These are phyloP conservation scores for Catostylus mosaicus DNA, from an alignment of 30 jellyfish, hydroid and myxozoan genomes.

Conservation along the genomic window DNA sequence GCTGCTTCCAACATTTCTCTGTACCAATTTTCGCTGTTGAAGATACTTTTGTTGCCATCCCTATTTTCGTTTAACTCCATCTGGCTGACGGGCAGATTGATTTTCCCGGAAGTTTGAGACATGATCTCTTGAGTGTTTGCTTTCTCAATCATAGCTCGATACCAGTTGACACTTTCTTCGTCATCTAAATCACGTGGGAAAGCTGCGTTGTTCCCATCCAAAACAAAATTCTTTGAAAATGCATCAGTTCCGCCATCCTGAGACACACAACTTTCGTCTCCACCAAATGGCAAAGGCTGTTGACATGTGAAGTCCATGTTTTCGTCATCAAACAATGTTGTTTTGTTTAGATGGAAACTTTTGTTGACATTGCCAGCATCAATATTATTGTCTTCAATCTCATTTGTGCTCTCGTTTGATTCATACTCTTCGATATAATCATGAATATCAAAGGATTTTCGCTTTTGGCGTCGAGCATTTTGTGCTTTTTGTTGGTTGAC, in stretches of 20 bases:
- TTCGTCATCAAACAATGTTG: neutral
- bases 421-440: slow-evolving; percentile 16
- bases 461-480: slow-evolving; percentile 11
- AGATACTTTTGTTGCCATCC: slow-evolving; percentile 4
- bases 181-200: neutral
- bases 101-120: too few species aligned
- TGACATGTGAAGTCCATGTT: slow-evolving; percentile 33
- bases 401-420: slow-evolving; percentile 2
- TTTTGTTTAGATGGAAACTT: neutral
- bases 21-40: slow-evolving; percentile 28
- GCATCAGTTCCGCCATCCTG: slow-evolving; percentile 1
- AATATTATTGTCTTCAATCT: neutral
- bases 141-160: slow-evolving; percentile 4
- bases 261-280: neutral
- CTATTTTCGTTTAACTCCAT: neutral
- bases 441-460: slow-evolving; percentile 35
- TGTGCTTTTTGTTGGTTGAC: neutral
- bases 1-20: slow-evolving; percentile 3
- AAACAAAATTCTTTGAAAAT: neutral
- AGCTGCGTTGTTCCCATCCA: neutral
- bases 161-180: slow-evolving; percentile 1
- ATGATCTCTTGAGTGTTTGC: neutral
- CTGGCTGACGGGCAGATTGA: too few species aligned
- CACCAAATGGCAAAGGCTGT: neutral
- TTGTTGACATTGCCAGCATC: neutral